These are phyloP conservation scores for Nomada fucata DNA, from an alignment of 2,888 invertebrate species.

Conservation along the genomic window DNA sequence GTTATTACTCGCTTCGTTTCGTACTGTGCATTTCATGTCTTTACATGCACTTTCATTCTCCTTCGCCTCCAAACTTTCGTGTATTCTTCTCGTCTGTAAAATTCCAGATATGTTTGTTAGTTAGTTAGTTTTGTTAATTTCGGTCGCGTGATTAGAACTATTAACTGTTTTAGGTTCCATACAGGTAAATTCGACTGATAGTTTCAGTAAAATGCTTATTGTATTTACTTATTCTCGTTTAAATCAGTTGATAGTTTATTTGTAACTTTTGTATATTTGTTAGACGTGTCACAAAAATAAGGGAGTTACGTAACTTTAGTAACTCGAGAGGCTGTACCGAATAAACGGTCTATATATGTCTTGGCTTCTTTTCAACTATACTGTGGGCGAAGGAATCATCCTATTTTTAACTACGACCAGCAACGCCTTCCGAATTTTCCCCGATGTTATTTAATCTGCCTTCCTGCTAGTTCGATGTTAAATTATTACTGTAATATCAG, in stretches of 20 bases:
- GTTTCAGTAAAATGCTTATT: too few species aligned
- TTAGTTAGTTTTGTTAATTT: too few species aligned
- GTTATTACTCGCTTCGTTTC: slow-evolving; percentile 19
- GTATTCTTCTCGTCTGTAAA: neutral
- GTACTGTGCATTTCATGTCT: neutral
- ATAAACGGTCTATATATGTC: slow-evolving; percentile 77
- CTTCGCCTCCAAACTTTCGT: neutral
- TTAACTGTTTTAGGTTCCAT: too few species aligned
- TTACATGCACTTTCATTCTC: too few species aligned
- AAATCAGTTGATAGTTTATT: neutral
- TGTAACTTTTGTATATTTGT: neutral
- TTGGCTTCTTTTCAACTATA: slow-evolving; percentile 70
- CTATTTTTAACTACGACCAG: slow-evolving; percentile 77
- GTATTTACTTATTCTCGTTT: too few species aligned
- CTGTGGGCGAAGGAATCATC: slow-evolving; percentile 60
- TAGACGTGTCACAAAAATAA: slow-evolving; percentile 33
- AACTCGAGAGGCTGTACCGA: slow-evolving; percentile 78
- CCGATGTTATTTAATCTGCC: slow-evolving; percentile 35
- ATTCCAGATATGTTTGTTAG: too few species aligned
- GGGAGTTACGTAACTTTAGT: slow-evolving; percentile 72
- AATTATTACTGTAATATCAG: slow-evolving; percentile 25
- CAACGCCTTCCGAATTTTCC: slow-evolving; percentile 78
- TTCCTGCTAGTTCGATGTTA: slow-evolving; percentile 22
- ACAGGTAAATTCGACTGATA: neutral
- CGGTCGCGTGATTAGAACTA: too few species aligned